Evolutionary conservation across 2,888 invertebrate genomes (phyloP), one percentile per base, ranked within the genome.

Genomic region (Epistrophe grossulariae): DNA sequence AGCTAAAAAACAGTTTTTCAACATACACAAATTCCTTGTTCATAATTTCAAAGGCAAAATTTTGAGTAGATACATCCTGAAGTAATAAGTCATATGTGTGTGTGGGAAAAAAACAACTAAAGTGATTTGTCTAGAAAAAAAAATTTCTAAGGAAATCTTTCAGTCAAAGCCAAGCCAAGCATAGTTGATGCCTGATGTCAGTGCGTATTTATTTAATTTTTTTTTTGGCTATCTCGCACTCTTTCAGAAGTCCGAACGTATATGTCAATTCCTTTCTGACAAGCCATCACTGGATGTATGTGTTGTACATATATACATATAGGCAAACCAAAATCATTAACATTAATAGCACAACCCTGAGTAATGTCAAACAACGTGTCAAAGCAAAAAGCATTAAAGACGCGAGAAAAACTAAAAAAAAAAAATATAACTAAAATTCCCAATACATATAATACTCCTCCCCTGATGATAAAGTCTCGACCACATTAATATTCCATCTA

Each of bases 321-420:
- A 35, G 11, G 6, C 28, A 45, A 64, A 50, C 62, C 15, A 28
- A 9, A 62, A 72, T 66, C 64, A 79, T 79, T 80, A 80, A 48
- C 57, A 73, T 74, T 73, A 74, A 70, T 48, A 81, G 38, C 59
- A 70, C 52, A 76, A 76, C 55, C 68, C 52, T 24, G 78, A 68
- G 76, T 50, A 73, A 72, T 68, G 68, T 72, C 72, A 77, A 43
- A 62, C 64, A 72, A 40, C 50, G 68, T 68, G 68, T 68, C 68
- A 50, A 68, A 68, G 68, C 35, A 50, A 50, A 68, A 68, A 68
- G 68, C 68, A 68, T 68, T 68, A 50, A 31, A 68, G 13, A 38
- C 50, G 15, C 19, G 17, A 50, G 35, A 50, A 19, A 38, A 38
- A 68, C 68, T 19, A 35, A 31, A 17, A 28, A 17, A 38, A 19